Evolutionary conservation across 2,888 invertebrate genomes (phyloP), one percentile per base, ranked within the genome.

Genomic region (Thereva unica): DNA sequence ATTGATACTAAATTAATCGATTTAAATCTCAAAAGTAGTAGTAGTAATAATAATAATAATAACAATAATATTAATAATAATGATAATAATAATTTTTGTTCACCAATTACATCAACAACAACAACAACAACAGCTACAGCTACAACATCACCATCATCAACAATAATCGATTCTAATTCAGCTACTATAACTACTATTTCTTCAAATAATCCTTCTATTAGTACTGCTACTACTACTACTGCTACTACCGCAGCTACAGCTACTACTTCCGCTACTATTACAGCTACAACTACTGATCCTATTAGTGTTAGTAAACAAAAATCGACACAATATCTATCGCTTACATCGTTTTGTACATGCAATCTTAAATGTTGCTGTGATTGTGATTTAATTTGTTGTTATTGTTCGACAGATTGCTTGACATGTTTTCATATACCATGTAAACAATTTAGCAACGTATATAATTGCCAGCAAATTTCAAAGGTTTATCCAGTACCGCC

Each of bases 361-460:
- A 68, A 66, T 53, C 53, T 66, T 5, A 69, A 68, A 49, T 72
- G 69, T 45, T 71, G 71, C 55, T 71, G 70, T 64, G 59, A 68
- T 61, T 71, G 70, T 63, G 68, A 66, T 67, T 64, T 66, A 67
- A 57, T 67, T 49, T 63, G 67, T 67, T 64, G 64, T 71, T 72
- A 61, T 70, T 69, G 67, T 69, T 64, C 68, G 61, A 52, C 70
- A 72, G 73, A 73, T 72, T 73, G 73, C 65, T 68, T 71, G 52
- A 56, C 71, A 12, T 72, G 71, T 59, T 73, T 71, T 68, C 73
- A 73, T 65, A 47, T 71, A 45, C 68, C 71, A 3, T 73, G 73
- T 44, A 69, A 72, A 40, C 59, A 69, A 54, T 72, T 65, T 63
- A 69, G 69, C 52, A 64, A 67, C 37, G 23, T 66, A 23, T 67